phyloP scores from a whole-genome alignment of 2,113 vertebrate genomes.

The Bubalus kerabau region DNA sequence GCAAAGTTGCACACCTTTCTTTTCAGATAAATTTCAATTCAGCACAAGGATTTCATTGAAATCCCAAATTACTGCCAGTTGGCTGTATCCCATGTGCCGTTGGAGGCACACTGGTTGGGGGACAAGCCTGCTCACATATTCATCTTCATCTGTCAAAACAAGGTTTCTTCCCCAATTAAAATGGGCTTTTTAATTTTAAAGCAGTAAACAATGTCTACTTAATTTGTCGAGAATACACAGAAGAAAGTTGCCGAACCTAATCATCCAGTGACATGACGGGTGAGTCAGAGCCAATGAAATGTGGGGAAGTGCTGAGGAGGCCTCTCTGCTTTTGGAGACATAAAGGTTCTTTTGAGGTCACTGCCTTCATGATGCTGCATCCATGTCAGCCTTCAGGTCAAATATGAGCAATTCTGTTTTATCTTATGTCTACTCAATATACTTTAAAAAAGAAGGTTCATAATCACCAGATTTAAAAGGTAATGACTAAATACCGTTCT shows the following conservation, averaged over 20 bases:
- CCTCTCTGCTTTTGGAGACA: background rate
- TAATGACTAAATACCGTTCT: background rate
- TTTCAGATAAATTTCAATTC: slow-evolving; percentile 16
- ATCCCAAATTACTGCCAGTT: background rate
- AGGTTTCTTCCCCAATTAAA: slow-evolving; percentile 45
- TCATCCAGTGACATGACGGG: background rate
- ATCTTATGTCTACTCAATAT: background rate
- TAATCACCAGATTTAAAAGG: background rate
- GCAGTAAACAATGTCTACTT: slow-evolving; percentile 34
- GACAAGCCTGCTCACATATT: background rate
- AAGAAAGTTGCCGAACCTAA: background rate
- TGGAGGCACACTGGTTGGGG: background rate
- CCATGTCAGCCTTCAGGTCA: background rate
- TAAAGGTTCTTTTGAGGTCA: background rate
- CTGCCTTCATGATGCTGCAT: background rate
- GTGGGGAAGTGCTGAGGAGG: background rate
- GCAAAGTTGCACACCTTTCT: slow-evolving; percentile 43
- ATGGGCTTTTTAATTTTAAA: background rate
- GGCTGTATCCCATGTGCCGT: background rate
- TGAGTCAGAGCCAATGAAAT: background rate
- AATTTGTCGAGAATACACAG: background rate
- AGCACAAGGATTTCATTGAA: slow-evolving; percentile 46
- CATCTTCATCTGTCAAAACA: slow-evolving; percentile 48
- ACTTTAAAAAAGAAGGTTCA: background rate
- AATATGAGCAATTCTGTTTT: background rate